Evolutionary conservation across 2,888 invertebrate genomes (phyloP).

Genomic region (Drosophila diplacantha): DNA sequence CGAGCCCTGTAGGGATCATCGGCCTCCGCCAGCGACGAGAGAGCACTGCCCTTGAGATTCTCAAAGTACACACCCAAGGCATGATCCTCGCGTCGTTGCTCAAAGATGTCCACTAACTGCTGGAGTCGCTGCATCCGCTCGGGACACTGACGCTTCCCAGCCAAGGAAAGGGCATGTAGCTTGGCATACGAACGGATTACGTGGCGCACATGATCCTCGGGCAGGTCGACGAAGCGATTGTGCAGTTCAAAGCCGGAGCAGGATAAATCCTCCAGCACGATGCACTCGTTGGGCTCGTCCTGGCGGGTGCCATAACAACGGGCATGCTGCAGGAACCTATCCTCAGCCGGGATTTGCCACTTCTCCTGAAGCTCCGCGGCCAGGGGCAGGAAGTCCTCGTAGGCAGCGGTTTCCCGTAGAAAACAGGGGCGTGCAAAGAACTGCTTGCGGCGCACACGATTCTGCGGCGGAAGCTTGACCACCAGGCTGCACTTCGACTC

Average conservation of each 20-base stretch:
- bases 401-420: conserved; percentile 68
- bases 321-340: conserved; percentile 66
- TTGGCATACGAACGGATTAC: conserved; percentile 78
- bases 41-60: conserved; percentile 56
- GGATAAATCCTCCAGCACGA: conserved; percentile 79
- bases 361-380: conserved; percentile 60
- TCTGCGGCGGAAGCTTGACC: conserved; percentile 73
- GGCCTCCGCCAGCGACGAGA: conserved; percentile 52
- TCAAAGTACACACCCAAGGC: conserved; percentile 63
- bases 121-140: conserved; percentile 55
- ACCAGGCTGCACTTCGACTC: conserved; percentile 50
- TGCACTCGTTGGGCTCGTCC: conserved; percentile 76
- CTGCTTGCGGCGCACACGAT: conserved; percentile 66
- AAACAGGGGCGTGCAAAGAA: conserved; percentile 73
- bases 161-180: conserved; percentile 79
- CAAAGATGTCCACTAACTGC: conserved; percentile 65
- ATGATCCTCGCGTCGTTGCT: conserved; percentile 52
- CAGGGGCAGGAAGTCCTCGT: conserved; percentile 71
- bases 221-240: conserved; percentile 76
- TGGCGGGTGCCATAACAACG: conserved; percentile 53
- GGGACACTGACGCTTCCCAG: conserved; percentile 69
- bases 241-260: conserved; percentile 77
- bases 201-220: conserved; percentile 73
- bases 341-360: conserved; percentile 44
- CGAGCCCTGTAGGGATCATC: conserved; percentile 31